Evolutionary conservation across 2,797 vertebrate genomes (phyloP), one percentile per base, ranked within the genome.

Genomic region (Phrynocephalus vlangalii): DNA sequence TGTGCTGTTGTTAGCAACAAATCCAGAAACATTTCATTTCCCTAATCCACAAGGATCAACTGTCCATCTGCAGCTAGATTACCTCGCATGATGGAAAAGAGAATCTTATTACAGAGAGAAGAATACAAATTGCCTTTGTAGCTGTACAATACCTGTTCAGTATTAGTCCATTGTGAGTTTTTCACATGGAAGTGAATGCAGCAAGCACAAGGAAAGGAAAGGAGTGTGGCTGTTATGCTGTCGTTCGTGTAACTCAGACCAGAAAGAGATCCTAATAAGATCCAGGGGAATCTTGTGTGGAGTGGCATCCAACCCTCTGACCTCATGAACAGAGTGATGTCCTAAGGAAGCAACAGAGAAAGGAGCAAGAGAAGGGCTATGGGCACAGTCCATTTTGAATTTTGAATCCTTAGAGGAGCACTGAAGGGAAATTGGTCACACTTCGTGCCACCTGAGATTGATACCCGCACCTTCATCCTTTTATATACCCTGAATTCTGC

Each of bases 1-100:
- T 71, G 13, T 6, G 24, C 16, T 78, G 33, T 16, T 78, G 73
- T 10, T 24, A 87, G 73, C 67, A 13, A 70, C 9, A 56, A 20
- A 22, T 73, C 76, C 76, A 84, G 48, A 30, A 5, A 28, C 44
- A 18, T 79, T 72, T 66, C 38, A 79, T n/a, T 79, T 70, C 70
- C 71, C 76, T 63, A 8, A 79, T 84, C n/a, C 52, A 79, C 48
- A 79, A 71, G n/a, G 33, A 50, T 80, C 82, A 84, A 3, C 8
- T 73, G 7, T 33, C 77, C 70, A 80, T 15, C 70, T 50, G 16
- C 44, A 79, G 52, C 11, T 72, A 60, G 66, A 87, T 83, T 83
- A 30, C 48, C 66, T 60, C 48, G 33, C 72, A 48, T 66, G 50
- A 5, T 22, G 28, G 44, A 67, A 66, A 73, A 28, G 24, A 73